Evolutionary conservation across 2,797 vertebrate species (phyloP).

Genomic region (Epinephelus awoara): DNA sequence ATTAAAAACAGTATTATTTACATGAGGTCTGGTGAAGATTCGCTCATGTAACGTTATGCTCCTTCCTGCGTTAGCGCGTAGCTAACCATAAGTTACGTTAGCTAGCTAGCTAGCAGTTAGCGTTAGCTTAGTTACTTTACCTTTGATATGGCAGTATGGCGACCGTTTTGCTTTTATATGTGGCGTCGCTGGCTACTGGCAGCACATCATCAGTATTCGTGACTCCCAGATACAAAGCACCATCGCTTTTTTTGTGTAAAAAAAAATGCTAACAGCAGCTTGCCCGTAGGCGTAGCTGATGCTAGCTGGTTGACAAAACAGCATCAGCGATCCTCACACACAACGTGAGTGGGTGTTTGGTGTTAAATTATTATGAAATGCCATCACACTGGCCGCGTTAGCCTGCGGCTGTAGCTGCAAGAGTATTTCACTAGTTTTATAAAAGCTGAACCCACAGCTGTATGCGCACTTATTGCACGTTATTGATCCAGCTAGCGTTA

Average conservation of each 20-base stretch:
- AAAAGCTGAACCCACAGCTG: background rate
- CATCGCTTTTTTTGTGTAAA: background rate
- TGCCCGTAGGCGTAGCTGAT: slow-evolving; percentile 59
- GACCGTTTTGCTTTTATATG: background rate
- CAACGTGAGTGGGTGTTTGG: slow-evolving; percentile 42
- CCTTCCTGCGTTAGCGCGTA: slow-evolving; percentile 5
- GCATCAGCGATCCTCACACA: slow-evolving; percentile 39
- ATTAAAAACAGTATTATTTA: background rate
- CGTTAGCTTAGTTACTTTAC: slow-evolving; percentile 55
- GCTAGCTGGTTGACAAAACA: slow-evolving; percentile 42
- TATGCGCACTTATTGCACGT: background rate
- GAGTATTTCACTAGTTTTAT: accelerated
- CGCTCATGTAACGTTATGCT: background rate
- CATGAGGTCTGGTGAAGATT: background rate
- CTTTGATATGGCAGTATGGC: slow-evolving; percentile 33
- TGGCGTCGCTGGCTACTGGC: background rate
- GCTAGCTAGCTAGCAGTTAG: slow-evolving; percentile 25
- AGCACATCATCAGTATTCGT: background rate
- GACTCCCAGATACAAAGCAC: background rate
- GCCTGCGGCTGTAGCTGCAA: too few relatives aligned
- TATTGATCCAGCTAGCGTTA: background rate
- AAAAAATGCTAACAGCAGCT: slow-evolving; percentile 40
- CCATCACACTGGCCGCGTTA: background rate
- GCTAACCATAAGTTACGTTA: slow-evolving; percentile 9
- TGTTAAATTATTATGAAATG: slow-evolving; percentile 1